These are phyloP conservation scores for Tadarida brasiliensis DNA, from an alignment of 2,797 vertebrate species.

Conservation along the genomic window DNA sequence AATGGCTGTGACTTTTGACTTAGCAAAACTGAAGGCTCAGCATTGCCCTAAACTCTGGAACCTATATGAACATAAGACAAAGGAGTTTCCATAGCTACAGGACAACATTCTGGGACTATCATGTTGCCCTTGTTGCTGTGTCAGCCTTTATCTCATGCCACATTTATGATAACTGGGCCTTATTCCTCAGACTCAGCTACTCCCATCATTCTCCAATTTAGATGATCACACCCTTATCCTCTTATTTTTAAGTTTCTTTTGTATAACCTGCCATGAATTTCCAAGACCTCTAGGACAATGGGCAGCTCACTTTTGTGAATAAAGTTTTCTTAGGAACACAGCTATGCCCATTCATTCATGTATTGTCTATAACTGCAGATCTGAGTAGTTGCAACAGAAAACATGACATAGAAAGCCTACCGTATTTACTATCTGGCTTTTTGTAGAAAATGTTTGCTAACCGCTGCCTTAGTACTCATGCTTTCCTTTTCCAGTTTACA, in stretches of 20 bases:
- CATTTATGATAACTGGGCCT: not conserved
- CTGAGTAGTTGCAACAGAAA: not conserved
- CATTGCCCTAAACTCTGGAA: not conserved
- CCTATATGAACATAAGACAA: not conserved
- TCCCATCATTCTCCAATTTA: not conserved
- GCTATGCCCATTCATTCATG: not conserved
- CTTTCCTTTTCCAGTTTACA: conserved; percentile 3
- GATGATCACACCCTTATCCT: not conserved
- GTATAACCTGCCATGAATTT: not conserved
- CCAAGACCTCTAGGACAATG: not conserved
- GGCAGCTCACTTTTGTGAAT: not conserved
- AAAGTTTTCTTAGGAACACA: not conserved
- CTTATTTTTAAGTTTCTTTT: not conserved
- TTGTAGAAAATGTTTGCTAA: not conserved
- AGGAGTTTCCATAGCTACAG: not conserved
- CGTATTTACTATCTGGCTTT: not conserved
- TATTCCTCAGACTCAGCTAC: not conserved
- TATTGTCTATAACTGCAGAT: not conserved
- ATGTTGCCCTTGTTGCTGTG: not conserved
- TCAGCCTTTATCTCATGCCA: not conserved
- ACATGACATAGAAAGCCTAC: not conserved
- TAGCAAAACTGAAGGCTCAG: not conserved
- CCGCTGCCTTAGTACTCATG: not conserved
- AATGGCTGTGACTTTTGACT: not conserved
- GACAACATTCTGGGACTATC: not conserved